Evolutionary conservation across 2,797 vertebrate genomes (phyloP), one percentile per base, ranked within the genome.

Genomic region (Thalassophryne amazonica): DNA sequence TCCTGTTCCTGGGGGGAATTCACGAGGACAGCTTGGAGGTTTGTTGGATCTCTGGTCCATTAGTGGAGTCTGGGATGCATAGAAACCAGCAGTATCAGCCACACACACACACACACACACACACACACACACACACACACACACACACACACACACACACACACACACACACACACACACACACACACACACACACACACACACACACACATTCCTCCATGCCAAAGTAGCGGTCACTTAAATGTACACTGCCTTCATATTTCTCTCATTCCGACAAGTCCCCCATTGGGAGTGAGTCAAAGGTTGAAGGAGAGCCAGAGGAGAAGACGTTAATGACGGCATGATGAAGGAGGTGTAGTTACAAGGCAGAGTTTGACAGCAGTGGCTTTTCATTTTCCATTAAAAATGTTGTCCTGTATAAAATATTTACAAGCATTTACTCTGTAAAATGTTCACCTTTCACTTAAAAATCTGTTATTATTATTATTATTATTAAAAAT

Each of bases 41-140:
- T 36, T 46, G 22, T 25, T 28, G 58, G 37, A 47, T 27, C 63
- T 21, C 19, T 3, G 45, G 64, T 76, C 69, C 75, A 73, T 75
- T 83, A 59, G 50, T n/a, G n/a, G 20, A 33, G 35, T 16, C 34
- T 59, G 7, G 25, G 15, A 17, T 50, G 24, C 46, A 38, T 53
- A 37, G 21, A 18, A 23, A 14, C 32, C 30, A 5, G 38, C 22
- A 34, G 11, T 28, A 28, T 62, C 38, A 11, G 7, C 11, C 12
- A 27, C 0, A 29, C 31, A 47, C 23, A n/a, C 11, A 20, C 13
- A 40, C 4, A 13, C 9, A 28, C 17, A 40, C 5, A 19, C 18
- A n/a, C 8, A 19, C 1, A 2, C 21, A 24, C 32, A 5, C 2
- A 2, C 27, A 38, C 40, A 53, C 6, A 2, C 40, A 37, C 17